phyloP scores from a whole-genome alignment of 2,113 vertebrate genomes.

The Myrmophylax atrothorax region DNA sequence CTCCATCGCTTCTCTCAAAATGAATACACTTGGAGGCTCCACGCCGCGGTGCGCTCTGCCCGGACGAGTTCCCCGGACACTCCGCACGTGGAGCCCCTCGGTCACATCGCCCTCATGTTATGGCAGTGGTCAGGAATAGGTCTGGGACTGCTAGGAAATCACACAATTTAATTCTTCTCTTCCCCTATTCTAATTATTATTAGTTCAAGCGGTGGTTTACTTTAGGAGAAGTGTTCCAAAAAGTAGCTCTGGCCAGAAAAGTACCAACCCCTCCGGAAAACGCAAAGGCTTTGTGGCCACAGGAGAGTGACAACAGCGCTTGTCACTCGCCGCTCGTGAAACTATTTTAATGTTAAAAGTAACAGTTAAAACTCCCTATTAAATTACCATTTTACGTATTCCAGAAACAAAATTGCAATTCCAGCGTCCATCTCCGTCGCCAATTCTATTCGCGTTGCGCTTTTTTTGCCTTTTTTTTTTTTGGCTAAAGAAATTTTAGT shows the following conservation, averaged over 20 bases:
- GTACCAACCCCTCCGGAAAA: background rate
- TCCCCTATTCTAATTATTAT: background rate
- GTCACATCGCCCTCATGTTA: too few species aligned
- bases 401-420: background rate
- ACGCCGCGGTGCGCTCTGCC: background rate
- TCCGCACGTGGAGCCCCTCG: background rate
- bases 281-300: background rate
- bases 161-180: background rate
- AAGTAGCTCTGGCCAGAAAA: background rate
- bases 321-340: background rate
- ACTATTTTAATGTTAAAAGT: background rate
- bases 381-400: background rate
- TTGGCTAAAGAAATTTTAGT: background rate
- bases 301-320: background rate
- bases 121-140: background rate
- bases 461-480: background rate
- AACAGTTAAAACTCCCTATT: background rate
- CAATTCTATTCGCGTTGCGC: rapidly evolving
- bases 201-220: background rate
- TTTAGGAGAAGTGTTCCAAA: background rate
- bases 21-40: background rate
- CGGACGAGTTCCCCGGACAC: background rate
- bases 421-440: rapidly evolving
- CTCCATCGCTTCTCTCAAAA: background rate
- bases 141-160: background rate